These are phyloP conservation scores for Stenodema calcarata DNA, from an alignment of 2,888 invertebrate genomes.

Conservation along the genomic window DNA sequence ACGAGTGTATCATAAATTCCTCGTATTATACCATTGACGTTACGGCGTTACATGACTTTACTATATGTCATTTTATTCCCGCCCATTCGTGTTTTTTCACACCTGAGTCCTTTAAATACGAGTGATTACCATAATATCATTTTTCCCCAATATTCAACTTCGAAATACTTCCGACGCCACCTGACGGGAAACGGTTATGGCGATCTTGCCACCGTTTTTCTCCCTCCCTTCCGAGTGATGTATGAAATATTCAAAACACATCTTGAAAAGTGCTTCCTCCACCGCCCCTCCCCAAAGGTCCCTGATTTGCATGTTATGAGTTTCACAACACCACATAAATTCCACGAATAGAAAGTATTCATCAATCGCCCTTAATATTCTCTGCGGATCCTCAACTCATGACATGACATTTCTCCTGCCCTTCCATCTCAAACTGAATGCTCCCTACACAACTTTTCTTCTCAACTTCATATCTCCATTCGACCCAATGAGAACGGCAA, in stretches of 20 bases:
- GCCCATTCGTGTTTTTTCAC: too few relatives aligned
- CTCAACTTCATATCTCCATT: not conserved
- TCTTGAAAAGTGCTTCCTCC: constrained; percentile 19
- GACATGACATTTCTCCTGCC: not conserved
- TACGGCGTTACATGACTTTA: too few relatives aligned
- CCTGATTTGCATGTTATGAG: constrained; percentile 50
- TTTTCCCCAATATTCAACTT: too few relatives aligned
- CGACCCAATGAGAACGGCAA: too few relatives aligned
- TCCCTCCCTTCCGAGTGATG: constrained; percentile 3
- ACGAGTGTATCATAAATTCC: too few relatives aligned
- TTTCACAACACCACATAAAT: constrained; percentile 46
- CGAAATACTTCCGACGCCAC: not conserved
- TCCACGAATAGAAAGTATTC: constrained; percentile 8
- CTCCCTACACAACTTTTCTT: not conserved
- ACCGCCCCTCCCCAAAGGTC: not conserved
- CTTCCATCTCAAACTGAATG: too few relatives aligned
- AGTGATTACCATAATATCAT: too few relatives aligned
- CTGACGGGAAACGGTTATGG: not conserved
- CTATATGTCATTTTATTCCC: too few relatives aligned
- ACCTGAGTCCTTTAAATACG: too few relatives aligned
- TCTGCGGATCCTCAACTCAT: not conserved
- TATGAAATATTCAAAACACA: constrained; percentile 50
- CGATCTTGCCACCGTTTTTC: not conserved
- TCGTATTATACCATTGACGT: too few relatives aligned
- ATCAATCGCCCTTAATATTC: constrained; percentile 42